Base-by-base conservation (phyloP, 1,140 invertebrate genomes). In the Leptonema lineaticorne region DNA sequence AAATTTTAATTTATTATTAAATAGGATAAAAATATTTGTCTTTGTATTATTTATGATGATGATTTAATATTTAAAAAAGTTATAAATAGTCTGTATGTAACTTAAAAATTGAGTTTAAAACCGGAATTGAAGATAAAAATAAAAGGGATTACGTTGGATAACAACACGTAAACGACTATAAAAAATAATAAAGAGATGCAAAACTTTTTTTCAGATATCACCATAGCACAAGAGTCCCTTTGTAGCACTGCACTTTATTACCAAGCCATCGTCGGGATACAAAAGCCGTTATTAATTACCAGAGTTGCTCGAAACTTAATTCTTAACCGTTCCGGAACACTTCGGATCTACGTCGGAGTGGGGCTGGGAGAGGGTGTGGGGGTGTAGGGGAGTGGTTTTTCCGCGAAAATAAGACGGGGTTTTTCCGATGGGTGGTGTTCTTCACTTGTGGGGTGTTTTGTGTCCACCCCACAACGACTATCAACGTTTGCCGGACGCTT, bases 231-330 rank as follows among this genome's bases (percentile, higher is more conserved):
- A 53, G 4, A 53, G 56, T 58, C 33, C 41, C 14, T 22, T 53
- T 37, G 14, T 24, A 53, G 41, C 22, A 26, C 22, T 56, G 46
- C 46, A 56, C 28, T 57, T 53, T 22, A 66, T 56, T 22, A 59
- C 20, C 16, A n/a, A 33, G n/a, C 33, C 26, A 24, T 68, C 27
- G 27, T 26, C 45, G 24, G 24, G 22, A 18, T 29, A 65, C 45
- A 65, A 59, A 41, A 37, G 58, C 56, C 28, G 33, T 58, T 69
- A 72, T 69, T 72, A 72, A 72, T 72, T 72, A 67, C 70, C 30
- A 16, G 63, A 69, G 53, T 69, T 63, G 53, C 59, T 59, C 45
- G 8, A 18, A 62, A 72, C 46, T 69, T 69, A 30, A 69, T 72
- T 69, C 67, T 67, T 72, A 69, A 72, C 67, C 37, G 68, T 69